Evolutionary conservation across 2,888 invertebrate species (phyloP).

Genomic region (Notodonta ziczac): DNA sequence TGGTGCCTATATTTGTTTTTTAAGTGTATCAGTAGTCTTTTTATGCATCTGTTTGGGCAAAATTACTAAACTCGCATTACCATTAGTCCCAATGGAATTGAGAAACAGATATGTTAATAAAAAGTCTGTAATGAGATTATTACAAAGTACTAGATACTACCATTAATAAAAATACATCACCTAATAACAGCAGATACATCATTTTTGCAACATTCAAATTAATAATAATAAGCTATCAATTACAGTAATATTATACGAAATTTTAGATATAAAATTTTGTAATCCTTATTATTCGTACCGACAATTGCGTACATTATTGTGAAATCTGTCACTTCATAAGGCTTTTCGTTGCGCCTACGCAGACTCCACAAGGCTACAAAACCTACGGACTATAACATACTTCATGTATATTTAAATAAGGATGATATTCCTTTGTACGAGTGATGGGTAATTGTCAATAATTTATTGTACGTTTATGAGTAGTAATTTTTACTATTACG

Average conservation of each 20-base stretch:
- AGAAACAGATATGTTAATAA: too few species aligned
- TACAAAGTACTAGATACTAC: too few species aligned
- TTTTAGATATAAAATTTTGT: conserved; percentile 34
- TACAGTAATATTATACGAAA: background rate
- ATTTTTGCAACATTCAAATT: background rate
- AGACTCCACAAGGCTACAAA: conserved; percentile 21
- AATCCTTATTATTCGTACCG: conserved; percentile 55
- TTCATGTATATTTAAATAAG: conserved; percentile 23
- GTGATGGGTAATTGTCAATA: conserved; percentile 38
- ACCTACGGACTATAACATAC: conserved; percentile 15
- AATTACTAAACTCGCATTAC: too few species aligned
- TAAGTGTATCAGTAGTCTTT: too few species aligned
- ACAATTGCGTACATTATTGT: conserved; percentile 62
- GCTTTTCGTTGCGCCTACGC: conserved; percentile 60
- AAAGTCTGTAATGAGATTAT: too few species aligned
- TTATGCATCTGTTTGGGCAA: too few species aligned
- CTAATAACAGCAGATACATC: background rate
- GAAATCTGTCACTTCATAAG: conserved; percentile 57
- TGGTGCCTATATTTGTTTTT: too few species aligned
- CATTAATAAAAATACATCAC: background rate
- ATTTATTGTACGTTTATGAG: conserved; percentile 51
- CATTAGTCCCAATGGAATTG: too few species aligned
- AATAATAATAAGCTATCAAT: conserved; percentile 1
- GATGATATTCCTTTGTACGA: conserved; percentile 14
- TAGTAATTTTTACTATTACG: conserved; percentile 59